Base-by-base conservation (phyloP, 2,888 invertebrate species). In the Drosophila colorata region DNA sequence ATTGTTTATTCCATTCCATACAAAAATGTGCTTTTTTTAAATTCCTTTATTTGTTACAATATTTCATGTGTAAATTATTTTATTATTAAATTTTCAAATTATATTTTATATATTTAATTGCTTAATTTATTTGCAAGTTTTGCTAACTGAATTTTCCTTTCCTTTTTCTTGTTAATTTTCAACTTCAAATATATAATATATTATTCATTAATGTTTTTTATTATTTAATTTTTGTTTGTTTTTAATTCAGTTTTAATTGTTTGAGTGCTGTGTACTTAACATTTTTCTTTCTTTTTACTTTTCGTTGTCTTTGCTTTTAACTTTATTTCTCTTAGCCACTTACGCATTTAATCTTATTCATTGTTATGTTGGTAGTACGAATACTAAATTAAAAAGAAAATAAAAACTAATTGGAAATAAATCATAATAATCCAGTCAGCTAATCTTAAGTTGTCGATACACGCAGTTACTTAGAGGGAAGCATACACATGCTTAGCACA, bases 321-420 rank as follows among this genome's bases (percentile, higher is more conserved):
- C 13, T 13, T 33, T 13, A 33, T 4, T 33, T 13, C 11, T 1
- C 13, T 33, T 13, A 33, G 28, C 0, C 28, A 28, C 4, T 31
- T 11, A 31, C 11, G 11, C 31, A 33, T 31, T 31, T 9, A 31
- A 9, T 31, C 6, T 33, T 13, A 13, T 13, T 33, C 13, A 33
- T 33, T 33, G 33, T 33, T 33, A 33, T 33, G 13, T 33, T 33
- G 33, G 33, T 13, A 4, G 31, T 13, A 31, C 13, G 31, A 31
- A 31, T 33, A 33, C 18, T 31, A 31, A 40, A 31, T 18, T 31
- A 40, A 18, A 9, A 11, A 13, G 25, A n/a, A 49, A 49, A 73
- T 70, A 70, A 61, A 66, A 71, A 57, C 46, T 72, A 67, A 74
- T 76, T 74, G 77, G 43, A 49, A 72, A 61, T 72, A 66, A 68